phyloP scores from a whole-genome alignment of 2,888 invertebrate genomes.

The Drosophila yooni region DNA sequence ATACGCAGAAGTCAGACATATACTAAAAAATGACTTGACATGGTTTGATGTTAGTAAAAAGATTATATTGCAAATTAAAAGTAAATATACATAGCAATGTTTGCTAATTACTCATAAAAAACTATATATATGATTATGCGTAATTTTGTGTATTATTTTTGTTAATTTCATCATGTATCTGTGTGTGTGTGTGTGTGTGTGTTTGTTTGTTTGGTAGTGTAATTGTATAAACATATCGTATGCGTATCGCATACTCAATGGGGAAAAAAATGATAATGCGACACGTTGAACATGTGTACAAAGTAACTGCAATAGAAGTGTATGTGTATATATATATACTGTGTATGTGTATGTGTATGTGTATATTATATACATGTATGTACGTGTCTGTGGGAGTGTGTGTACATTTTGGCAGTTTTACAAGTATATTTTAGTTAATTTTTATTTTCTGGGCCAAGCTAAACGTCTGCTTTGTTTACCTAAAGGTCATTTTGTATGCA shows the following conservation, averaged over 20 bases:
- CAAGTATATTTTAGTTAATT: slow-evolving; percentile 40
- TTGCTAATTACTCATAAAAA: slow-evolving; percentile 49
- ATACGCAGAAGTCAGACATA: slow-evolving; percentile 9
- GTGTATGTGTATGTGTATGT: background rate
- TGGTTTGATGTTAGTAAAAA: slow-evolving; percentile 40
- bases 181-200: slow-evolving; percentile 5
- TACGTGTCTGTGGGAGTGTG: slow-evolving; percentile 26
- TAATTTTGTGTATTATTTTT: slow-evolving; percentile 54
- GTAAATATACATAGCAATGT: slow-evolving; percentile 50
- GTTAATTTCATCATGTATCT: slow-evolving; percentile 45
- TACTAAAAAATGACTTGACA: slow-evolving; percentile 32
- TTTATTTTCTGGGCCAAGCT: slow-evolving; percentile 31
- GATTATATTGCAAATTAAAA: slow-evolving; percentile 37
- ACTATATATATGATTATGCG: slow-evolving; percentile 45
- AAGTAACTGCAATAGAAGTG: slow-evolving; percentile 41
- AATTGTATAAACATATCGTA: slow-evolving; percentile 12
- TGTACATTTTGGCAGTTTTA: slow-evolving; percentile 26
- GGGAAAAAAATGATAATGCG: slow-evolving; percentile 55
- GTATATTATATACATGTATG: slow-evolving; percentile 1
- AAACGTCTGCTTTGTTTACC: slow-evolving; percentile 55
- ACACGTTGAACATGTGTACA: slow-evolving; percentile 57
- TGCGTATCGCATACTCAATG: slow-evolving; percentile 34
- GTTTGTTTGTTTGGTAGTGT: slow-evolving; percentile 13
- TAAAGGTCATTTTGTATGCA: slow-evolving; percentile 36
- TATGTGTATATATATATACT: slow-evolving; percentile 1